These are phyloP conservation scores for Fulmarus glacialis DNA, from an alignment of 2,113 vertebrate genomes.

Conservation along the genomic window DNA sequence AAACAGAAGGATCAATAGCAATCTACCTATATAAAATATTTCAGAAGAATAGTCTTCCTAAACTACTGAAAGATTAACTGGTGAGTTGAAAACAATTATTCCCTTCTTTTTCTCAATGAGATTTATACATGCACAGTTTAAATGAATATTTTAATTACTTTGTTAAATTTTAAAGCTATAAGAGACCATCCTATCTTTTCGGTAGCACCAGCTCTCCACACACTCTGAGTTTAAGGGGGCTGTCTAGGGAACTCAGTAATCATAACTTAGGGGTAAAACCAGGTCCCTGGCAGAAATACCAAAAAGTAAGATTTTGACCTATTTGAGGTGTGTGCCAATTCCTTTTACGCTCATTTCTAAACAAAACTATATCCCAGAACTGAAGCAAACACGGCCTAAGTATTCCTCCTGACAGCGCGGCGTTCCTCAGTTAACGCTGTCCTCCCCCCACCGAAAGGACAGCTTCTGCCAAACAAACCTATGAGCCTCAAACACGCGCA, in stretches of 20 bases:
- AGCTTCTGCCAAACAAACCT: not conserved
- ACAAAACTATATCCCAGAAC: not conserved
- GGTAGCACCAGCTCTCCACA: not conserved
- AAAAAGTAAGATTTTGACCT: not conserved
- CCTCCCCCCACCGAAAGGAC: too few species aligned
- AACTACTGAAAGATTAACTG: not conserved
- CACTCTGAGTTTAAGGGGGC: not conserved
- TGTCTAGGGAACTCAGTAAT: not conserved
- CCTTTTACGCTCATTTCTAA: not conserved
- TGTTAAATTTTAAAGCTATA: not conserved
- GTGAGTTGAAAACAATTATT: not conserved
- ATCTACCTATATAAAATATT: not conserved
- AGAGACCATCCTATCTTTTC: not conserved
- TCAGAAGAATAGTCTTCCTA: not conserved
- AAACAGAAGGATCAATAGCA: not conserved
- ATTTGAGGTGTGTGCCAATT: not conserved
- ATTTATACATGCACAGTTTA: not conserved
- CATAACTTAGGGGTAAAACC: not conserved
- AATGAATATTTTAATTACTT: not conserved
- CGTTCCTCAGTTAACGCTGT: rapidly evolving
- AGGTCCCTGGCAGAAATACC: not conserved
- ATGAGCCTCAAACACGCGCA: rapidly evolving
- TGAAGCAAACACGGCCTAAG: too few species aligned
- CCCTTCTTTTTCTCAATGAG: not conserved
- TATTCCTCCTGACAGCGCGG: rapidly evolving